phyloP scores from a whole-genome alignment of 2,113 vertebrate species.

The Drymodes brunneopygia region DNA sequence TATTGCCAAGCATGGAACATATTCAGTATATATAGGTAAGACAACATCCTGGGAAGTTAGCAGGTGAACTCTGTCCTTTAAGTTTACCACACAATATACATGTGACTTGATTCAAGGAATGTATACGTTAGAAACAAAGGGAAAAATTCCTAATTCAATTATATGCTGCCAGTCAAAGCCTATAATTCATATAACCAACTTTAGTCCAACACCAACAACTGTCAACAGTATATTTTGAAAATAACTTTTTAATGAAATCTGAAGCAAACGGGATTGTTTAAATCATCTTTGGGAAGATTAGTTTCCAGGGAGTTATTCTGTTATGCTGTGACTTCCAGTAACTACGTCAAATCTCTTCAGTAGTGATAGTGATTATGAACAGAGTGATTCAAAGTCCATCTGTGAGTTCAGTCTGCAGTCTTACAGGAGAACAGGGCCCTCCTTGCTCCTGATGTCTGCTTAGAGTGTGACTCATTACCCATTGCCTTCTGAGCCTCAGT shows the following conservation, averaged over 20 bases:
- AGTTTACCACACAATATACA: neutral
- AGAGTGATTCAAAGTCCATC: neutral
- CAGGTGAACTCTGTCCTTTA: neutral
- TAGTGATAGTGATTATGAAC: neutral
- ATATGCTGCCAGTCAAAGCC: neutral
- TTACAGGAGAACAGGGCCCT: neutral
- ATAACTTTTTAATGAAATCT: neutral
- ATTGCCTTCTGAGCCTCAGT: neutral
- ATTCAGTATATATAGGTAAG: neutral
- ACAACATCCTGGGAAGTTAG: neutral
- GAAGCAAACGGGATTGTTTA: neutral
- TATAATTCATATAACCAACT: neutral
- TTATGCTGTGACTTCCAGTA: neutral
- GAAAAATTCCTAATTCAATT: neutral
- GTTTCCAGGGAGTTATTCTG: neutral
- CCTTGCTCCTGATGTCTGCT: neutral
- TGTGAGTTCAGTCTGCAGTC: neutral
- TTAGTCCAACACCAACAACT: neutral
- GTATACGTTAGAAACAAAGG: neutral
- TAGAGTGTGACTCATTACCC: neutral
- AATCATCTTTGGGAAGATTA: slow-evolving; percentile 1
- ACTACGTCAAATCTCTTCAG: neutral
- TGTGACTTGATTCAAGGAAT: neutral
- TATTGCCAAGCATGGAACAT: neutral
- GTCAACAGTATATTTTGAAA: neutral